phyloP scores from a whole-genome alignment of 2,113 vertebrate species.

The Sinocyclocheilus anophthalmus region DNA sequence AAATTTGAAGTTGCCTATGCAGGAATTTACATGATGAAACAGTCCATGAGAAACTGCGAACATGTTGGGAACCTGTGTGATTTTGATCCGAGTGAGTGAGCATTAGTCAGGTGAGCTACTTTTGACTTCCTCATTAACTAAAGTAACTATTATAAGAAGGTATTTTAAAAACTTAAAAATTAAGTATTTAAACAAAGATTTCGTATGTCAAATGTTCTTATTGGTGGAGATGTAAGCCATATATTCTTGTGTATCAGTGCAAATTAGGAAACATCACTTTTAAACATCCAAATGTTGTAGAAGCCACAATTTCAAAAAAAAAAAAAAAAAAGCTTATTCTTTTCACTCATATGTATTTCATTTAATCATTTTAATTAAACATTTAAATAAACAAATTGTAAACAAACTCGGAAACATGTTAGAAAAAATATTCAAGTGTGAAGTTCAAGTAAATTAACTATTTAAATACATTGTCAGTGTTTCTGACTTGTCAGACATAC shows the following conservation, averaged over 20 bases:
- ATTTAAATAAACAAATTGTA: too few species aligned
- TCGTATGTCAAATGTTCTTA: not conserved
- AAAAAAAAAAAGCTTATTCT: too few species aligned
- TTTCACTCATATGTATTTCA: too few species aligned
- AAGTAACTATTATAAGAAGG: not conserved
- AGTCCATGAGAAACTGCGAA: not conserved
- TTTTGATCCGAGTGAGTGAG: not conserved
- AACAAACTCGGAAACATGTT: too few species aligned
- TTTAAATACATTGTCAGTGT: too few species aligned
- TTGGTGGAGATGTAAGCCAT: not conserved
- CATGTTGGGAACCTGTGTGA: not conserved
- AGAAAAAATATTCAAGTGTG: too few species aligned
- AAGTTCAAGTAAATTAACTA: too few species aligned
- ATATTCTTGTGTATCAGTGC: too few species aligned
- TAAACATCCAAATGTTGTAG: too few species aligned
- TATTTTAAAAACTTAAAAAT: not conserved
- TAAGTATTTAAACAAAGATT: not conserved
- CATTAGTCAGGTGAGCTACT: not conserved
- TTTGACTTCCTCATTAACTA: not conserved
- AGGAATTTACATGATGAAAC: not conserved
- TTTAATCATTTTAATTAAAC: too few species aligned
- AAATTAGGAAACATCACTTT: too few species aligned
- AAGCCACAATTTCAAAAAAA: too few species aligned
- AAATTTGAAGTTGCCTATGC: not conserved
- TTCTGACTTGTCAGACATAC: not conserved